Conservation (phyloP, 2,797 vertebrate genomes). For the Cuculus canorus region DNA sequence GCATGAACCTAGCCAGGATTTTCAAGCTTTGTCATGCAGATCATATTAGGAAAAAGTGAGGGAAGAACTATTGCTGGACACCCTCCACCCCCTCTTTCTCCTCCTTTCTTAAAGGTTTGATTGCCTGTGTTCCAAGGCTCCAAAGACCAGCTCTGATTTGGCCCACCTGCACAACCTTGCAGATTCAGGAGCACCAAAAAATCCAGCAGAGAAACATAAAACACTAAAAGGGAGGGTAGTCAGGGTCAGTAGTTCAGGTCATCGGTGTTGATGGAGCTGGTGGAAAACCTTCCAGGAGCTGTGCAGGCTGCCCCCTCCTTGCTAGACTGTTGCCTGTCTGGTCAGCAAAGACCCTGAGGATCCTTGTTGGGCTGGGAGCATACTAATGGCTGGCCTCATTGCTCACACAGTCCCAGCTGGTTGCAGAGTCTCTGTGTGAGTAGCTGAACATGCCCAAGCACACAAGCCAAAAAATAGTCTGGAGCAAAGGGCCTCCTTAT, state of each 20-base stretch:
- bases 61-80: background rate
- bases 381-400: background rate
- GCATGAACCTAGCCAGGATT: background rate
- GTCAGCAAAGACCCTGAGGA: background rate
- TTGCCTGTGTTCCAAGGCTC: background rate
- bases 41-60: background rate
- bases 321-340: rapidly evolving
- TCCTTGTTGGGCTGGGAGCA: rapidly evolving
- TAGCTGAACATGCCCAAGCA: background rate
- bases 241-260: background rate
- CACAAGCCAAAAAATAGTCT: background rate
- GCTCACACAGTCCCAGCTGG: background rate
- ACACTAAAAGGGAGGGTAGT: background rate
- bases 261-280: background rate
- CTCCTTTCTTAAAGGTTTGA: background rate
- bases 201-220: background rate
- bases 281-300: background rate
- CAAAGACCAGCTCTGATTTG: background rate
- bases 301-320: background rate
- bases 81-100: no score
- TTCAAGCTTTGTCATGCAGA: background rate
- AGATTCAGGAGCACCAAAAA: background rate
- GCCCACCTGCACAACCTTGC: background rate
- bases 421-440: background rate
- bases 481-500: background rate